Evolutionary conservation across 2,113 vertebrate genomes (phyloP).

Genomic region (Atractosteus spatula): DNA sequence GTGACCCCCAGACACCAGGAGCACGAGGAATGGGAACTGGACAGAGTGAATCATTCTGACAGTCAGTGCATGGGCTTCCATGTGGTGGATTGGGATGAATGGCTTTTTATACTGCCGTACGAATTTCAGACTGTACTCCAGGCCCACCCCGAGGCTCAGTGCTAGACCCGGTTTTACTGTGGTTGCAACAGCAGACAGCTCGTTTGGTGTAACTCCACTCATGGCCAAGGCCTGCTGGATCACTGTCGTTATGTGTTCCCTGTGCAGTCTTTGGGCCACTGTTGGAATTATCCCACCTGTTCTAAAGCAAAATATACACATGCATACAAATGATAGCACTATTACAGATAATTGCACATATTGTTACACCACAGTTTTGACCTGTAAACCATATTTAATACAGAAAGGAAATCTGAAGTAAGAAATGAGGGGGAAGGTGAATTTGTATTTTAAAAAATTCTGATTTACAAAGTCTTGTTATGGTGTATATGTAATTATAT

Average conservation of each 20-base stretch:
- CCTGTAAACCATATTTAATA: too few relatives aligned
- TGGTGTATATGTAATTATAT: too few relatives aligned
- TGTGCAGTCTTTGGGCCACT: conserved; percentile 86
- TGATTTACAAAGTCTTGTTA: too few relatives aligned
- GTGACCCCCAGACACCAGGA: conserved; percentile 90
- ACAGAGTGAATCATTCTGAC: conserved; percentile 73
- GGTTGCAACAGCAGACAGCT: conserved; percentile 82
- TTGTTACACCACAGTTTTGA: too few relatives aligned
- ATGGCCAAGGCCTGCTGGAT: conserved; percentile 74
- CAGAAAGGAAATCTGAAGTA: too few relatives aligned
- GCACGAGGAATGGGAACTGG: conserved; percentile 88
- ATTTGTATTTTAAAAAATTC: too few relatives aligned
- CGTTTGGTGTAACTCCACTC: conserved; percentile 59
- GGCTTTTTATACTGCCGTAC: conserved; percentile 70
- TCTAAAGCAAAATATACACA: conserved; percentile 51
- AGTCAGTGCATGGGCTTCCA: conserved; percentile 95
- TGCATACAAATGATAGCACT: too few relatives aligned
- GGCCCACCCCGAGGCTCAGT: conserved; percentile 78
- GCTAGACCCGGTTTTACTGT: conserved; percentile 87
- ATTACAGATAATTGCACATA: too few relatives aligned
- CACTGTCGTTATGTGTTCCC: conserved; percentile 76
- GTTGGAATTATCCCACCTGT: conserved; percentile 86
- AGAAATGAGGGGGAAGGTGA: too few relatives aligned
- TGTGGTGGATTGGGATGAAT: conserved; percentile 95
- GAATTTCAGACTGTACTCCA: conserved; percentile 75